Percentiles rank a stretch among this genome's conserved stretches.
phyloP scores from a whole-genome alignment of 2,888 invertebrate species.

The Nomada lathburiana region DNA sequence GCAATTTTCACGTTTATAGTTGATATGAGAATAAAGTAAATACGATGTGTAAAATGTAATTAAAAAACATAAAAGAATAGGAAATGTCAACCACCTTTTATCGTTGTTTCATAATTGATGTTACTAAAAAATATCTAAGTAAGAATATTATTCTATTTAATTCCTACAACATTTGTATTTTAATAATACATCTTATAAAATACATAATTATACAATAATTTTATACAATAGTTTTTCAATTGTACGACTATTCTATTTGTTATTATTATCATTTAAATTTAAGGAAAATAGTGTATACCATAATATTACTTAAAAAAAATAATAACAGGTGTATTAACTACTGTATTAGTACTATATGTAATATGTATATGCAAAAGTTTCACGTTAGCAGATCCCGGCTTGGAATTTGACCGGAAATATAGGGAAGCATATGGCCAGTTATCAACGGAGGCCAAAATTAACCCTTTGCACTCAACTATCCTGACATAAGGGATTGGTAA shows the following conservation, averaged over 20 bases:
- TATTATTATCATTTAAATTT: background rate
- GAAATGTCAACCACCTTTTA: no score
- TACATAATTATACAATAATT: background rate
- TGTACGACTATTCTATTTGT: conserved; percentile 4
- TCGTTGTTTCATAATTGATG: background rate
- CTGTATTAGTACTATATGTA: background rate
- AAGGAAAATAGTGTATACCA: background rate
- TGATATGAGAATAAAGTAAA: no score
- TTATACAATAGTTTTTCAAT: background rate
- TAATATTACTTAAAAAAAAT: conserved; percentile 8
- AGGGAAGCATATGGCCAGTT: no score
- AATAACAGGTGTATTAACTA: background rate
- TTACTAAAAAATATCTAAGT: background rate
- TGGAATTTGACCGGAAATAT: no score
- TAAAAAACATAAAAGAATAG: no score
- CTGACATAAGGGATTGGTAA: no score
- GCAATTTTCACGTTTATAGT: no score
- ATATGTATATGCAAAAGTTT: conserved; percentile 6
- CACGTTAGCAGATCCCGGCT: no score
- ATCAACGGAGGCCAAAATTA: no score
- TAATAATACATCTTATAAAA: conserved; percentile 32
- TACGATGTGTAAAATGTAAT: no score
- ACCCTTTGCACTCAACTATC: no score
- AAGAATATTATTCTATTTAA: background rate
- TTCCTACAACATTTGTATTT: conserved; percentile 30